Percentiles rank a stretch among this genome's conserved stretches.
Evolutionary conservation across 1,140 invertebrate genomes (phyloP).

Genomic region (Drosophila ogumai): DNA sequence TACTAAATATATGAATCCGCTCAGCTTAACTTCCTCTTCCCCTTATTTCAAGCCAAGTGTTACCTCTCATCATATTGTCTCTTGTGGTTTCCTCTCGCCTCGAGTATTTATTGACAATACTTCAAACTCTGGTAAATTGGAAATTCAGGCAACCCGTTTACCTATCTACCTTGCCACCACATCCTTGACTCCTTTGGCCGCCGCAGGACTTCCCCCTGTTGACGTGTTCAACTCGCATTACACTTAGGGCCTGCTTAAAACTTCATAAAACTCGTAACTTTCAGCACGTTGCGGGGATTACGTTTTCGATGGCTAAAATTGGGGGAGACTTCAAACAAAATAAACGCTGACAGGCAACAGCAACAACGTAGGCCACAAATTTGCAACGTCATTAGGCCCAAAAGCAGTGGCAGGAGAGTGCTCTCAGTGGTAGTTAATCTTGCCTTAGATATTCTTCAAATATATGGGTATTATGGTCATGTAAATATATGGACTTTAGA

Average conservation of each 20-base stretch:
- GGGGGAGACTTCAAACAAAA: constrained; percentile 30
- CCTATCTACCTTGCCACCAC: constrained; percentile 2
- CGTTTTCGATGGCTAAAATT: not conserved
- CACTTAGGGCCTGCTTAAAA: constrained; percentile 70
- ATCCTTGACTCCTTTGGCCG: constrained; percentile 16
- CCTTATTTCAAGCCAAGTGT: not conserved
- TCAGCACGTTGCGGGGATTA: constrained; percentile 40
- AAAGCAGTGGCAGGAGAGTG: too few relatives aligned
- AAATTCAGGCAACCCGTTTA: not conserved
- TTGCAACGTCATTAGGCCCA: constrained; percentile 68
- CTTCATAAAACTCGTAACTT: constrained; percentile 59
- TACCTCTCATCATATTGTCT: too few relatives aligned
- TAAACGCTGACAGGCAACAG: constrained; percentile 47
- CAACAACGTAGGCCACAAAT: constrained; percentile 56
- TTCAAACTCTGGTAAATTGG: not conserved
- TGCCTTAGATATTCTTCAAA: not conserved
- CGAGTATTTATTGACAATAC: not conserved
- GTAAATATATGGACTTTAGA: not conserved
- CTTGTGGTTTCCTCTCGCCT: constrained; percentile 3
- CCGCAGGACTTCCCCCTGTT: constrained; percentile 23
- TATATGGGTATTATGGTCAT: not conserved
- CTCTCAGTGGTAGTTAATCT: constrained; percentile 1
- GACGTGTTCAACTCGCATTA: constrained; percentile 50
- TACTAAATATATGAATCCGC: too few relatives aligned
- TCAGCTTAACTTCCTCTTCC: too few relatives aligned